Base-by-base conservation (phyloP, 2,113 vertebrate genomes). In the Pleuronectes platessa region DNA sequence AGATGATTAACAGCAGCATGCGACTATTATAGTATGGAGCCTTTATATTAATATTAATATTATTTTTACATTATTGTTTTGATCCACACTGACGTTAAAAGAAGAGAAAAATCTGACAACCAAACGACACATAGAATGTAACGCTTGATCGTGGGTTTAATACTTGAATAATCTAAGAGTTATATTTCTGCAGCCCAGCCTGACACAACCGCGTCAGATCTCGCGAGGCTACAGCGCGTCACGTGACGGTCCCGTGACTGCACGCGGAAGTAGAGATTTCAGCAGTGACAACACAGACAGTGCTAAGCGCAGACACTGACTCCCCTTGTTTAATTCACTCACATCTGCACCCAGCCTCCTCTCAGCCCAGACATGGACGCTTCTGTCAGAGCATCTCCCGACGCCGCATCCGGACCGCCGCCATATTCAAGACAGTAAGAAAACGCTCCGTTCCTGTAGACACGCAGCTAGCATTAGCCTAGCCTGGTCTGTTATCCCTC, bases 371-470 rank as follows among this genome's bases (percentile, higher is more conserved):
- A 21, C 20, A 93, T 94, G 94, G 94, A 94, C 76, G 88, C 74
- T 42, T 61, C 83, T 10, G 70, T 76, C n/a, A 92, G 82, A 83
- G 68, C 87, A 4, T 62, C 90, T 23, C 27, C 66, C 21, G 90
- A 92, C 81, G 54, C 55, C 2, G 45, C 76, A 2, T 73, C 55
- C 5, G 87, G 61, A 18, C 91, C 89, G 2, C 90, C 86, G 1
- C 64, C 90, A 3, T 90, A 92, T 67, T 87, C 81, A 2, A 87
- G 90, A 90, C 92, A 93, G 94, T 94, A 75, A 92, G 92, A 51
- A 62, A 66, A 5, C 3, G 2, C 47, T 18, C 8, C 18, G 4
- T 18, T 51, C 47, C 47, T 51, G 12, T 51, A 18, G 1, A 17
- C 15, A 18, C 40, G n/a, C 42, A 10, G 45, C 27, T 72, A 42